Base-by-base conservation (phyloP, 2,888 invertebrate species). In the Toxonevra muliebris region DNA sequence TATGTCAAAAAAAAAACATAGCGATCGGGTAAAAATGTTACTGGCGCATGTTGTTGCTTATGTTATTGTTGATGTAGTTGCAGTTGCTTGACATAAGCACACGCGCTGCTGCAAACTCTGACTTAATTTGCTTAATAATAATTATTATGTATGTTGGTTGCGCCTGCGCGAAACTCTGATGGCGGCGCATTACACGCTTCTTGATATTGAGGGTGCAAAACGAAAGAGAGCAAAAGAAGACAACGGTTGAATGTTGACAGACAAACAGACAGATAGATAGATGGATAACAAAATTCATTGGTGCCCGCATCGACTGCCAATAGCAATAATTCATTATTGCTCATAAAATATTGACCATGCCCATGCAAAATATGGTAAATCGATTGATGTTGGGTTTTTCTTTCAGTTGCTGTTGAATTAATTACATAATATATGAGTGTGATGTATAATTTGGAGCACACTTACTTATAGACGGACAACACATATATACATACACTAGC, bases 81-180 rank as follows among this genome's bases (percentile, higher is more conserved):
- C 30, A 4, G 30, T 69, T 76, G 71, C 78, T 79, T 79, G 80
- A 79, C 79, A 79, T 77, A 77, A 77, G 77, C 76, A 78, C 75
- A 76, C 75, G 30, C 30, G 7, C 7, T 30, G 74, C 76, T 77
- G 75, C 76, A 77, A 74, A 69, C 70, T 76, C 79, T 76, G 76
- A 76, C 77, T 79, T 80, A 79, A 81, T 82, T 79, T 78, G 76
- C 75, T 76, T 76, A 79, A 79, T 82, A 78, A 81, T 77, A 80
- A 81, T 81, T 80, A 82, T 82, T 82, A 82, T 77, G 58, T 76
- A 75, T 30, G 30, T 30, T 30, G 75, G 74, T 72, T 72, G 73
- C 66, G 68, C 71, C 69, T 71, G 74, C 69, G 13, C 69, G 74
- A 69, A 70, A 69, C 69, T 70, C 69, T 69, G 69, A 69, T 72